Percentiles rank a stretch among this genome's conserved stretches.
Evolutionary conservation across 2,888 invertebrate species (phyloP).

Genomic region (Crossocerus cetratus): DNA sequence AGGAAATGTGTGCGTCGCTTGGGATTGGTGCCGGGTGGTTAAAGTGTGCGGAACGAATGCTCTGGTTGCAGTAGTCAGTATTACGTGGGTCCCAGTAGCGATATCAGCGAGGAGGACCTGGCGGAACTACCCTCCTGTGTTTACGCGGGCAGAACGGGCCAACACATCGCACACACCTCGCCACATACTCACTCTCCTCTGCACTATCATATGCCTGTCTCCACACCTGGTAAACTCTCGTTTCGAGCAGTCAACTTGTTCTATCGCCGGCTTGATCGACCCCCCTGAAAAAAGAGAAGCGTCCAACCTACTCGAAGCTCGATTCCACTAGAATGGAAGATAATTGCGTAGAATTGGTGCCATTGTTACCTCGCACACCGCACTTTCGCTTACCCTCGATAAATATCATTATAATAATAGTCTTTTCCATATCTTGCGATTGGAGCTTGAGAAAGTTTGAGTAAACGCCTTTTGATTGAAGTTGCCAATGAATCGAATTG

Average conservation of each 20-base stretch:
- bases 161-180: constrained; percentile 69
- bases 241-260: not conserved
- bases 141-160: constrained; percentile 82
- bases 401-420: no score
- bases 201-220: constrained; percentile 73
- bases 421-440: no score
- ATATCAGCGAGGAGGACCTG: constrained; percentile 81
- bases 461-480: no score
- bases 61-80: constrained; percentile 67
- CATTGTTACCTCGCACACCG: no score
- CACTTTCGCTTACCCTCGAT: no score
- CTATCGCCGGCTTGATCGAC: no score
- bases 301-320: no score
- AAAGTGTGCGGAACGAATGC: not conserved
- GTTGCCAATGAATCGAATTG: no score
- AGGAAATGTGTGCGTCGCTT: not conserved
- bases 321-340: no score
- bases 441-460: no score
- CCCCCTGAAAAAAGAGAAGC: no score
- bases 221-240: constrained; percentile 67
- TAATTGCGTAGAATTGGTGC: no score
- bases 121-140: constrained; percentile 90
- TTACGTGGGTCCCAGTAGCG: constrained; percentile 73
- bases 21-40: not conserved
- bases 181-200: constrained; percentile 71